Percentiles rank a stretch among this genome's conserved stretches.
Conservation (phyloP, 2,797 vertebrate species). For the Enteromius anoplus region DNA sequence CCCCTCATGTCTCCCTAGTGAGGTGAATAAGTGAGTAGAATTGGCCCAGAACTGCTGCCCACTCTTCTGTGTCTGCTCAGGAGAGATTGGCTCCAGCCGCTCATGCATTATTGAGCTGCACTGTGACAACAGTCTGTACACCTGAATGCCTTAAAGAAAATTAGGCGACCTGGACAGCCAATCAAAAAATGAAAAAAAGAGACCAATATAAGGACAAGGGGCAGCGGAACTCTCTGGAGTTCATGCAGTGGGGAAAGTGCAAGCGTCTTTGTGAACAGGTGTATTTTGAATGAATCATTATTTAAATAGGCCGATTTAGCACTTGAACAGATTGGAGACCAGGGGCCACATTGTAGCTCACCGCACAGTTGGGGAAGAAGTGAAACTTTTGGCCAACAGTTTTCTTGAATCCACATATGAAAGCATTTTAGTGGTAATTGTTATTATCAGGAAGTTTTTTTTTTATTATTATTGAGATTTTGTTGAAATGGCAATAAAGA, state of each 20-base stretch:
- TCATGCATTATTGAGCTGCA: slow-evolving; percentile 59
- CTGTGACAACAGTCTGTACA: slow-evolving; percentile 39
- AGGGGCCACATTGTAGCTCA: slow-evolving; percentile 2
- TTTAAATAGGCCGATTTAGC: slow-evolving; percentile 21
- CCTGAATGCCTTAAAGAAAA: slow-evolving; percentile 51
- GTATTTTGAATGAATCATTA: slow-evolving; percentile 25
- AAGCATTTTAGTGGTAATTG: not conserved
- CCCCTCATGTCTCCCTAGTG: slow-evolving; percentile 32
- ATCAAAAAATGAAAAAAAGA: slow-evolving; percentile 47
- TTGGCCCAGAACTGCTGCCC: slow-evolving; percentile 32
- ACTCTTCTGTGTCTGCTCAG: slow-evolving; percentile 33
- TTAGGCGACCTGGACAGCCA: slow-evolving; percentile 55
- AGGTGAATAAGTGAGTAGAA: slow-evolving; percentile 42
- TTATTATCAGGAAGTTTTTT: not conserved
- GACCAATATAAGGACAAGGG: slow-evolving; percentile 28
- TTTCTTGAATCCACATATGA: not conserved
- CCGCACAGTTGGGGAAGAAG: not conserved
- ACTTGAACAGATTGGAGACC: slow-evolving; percentile 37
- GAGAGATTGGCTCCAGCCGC: slow-evolving; percentile 29
- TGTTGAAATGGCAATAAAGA: too few species aligned
- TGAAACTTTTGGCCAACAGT: not conserved
- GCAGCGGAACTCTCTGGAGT: slow-evolving; percentile 13
- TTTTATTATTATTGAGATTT: too few species aligned
- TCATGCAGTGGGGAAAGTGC: not conserved
- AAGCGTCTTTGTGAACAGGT: slow-evolving; percentile 13